Evolutionary conservation across 92 coral and sea anemone species (phyloP).

Genomic region (Heteractis magnifica): DNA sequence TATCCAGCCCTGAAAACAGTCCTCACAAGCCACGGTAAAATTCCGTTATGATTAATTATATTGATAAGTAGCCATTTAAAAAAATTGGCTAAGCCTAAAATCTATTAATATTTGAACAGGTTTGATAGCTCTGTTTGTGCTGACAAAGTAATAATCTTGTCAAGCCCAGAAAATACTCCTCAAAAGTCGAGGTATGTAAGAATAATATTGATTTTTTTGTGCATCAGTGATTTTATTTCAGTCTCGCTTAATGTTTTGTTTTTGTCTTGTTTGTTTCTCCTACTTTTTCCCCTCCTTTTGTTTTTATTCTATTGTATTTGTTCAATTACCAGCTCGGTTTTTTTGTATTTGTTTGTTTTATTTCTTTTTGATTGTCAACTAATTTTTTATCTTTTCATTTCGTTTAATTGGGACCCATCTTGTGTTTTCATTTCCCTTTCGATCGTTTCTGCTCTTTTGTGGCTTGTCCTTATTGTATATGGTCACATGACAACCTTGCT

Average conservation of each 20-base stretch:
- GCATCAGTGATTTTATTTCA: not conserved
- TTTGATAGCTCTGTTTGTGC: not conserved
- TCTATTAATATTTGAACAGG: not conserved
- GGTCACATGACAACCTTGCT: not conserved
- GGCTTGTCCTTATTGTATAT: slow-evolving; percentile 2
- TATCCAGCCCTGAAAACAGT: not conserved
- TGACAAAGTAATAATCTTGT: slow-evolving; percentile 15
- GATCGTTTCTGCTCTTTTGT: slow-evolving; percentile 5
- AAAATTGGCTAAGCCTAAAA: not conserved
- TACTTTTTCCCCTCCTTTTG: not conserved
- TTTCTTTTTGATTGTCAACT: no score
- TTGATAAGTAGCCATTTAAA: not conserved
- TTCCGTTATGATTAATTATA: slow-evolving; percentile 3
- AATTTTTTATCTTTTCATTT: not conserved
- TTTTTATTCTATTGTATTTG: not conserved
- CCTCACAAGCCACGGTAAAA: not conserved
- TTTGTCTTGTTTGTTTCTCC: not conserved
- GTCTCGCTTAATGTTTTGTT: not conserved
- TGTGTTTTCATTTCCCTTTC: not conserved
- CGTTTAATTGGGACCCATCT: not conserved
- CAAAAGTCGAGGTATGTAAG: slow-evolving; percentile 15
- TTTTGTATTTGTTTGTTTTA: not conserved
- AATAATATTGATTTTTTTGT: not conserved
- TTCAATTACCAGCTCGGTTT: not conserved
- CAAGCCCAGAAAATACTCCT: slow-evolving; percentile 18